These are phyloP conservation scores for Kuschelorhynchus macadamiae DNA, from an alignment of 2,888 invertebrate species.

Conservation along the genomic window DNA sequence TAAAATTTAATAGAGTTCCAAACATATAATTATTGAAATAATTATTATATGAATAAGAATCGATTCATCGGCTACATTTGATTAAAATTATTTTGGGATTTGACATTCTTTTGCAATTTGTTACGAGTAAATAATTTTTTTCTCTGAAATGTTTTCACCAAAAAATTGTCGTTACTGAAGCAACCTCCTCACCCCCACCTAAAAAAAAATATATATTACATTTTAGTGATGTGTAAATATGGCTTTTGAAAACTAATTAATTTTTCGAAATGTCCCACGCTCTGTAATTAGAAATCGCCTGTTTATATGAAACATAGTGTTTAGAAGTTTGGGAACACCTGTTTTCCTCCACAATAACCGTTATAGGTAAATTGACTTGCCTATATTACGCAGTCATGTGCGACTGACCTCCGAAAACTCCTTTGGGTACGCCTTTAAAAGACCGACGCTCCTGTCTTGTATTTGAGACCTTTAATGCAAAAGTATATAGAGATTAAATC, in stretches of 20 bases:
- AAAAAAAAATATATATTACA: conserved; percentile 24
- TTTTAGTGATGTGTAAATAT: conserved; percentile 61
- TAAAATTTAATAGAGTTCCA: too few relatives aligned
- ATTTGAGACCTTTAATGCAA: not conserved
- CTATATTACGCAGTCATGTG: conserved; percentile 62
- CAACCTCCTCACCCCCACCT: conserved; percentile 1
- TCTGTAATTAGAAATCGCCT: conserved; percentile 64
- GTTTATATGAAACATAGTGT: conserved; percentile 48
- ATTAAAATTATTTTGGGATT: too few relatives aligned
- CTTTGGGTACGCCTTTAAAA: conserved; percentile 41
- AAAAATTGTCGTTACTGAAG: conserved; percentile 13
- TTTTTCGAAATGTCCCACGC: conserved; percentile 45
- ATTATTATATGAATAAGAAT: too few relatives aligned
- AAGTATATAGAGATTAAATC: too few relatives aligned
- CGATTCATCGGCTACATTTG: too few relatives aligned
- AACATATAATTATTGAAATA: too few relatives aligned
- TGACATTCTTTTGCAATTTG: too few relatives aligned
- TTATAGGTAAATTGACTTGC: conserved; percentile 56
- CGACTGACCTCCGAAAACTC: conserved; percentile 60
- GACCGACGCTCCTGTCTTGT: conserved; percentile 1
- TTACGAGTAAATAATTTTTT: too few relatives aligned
- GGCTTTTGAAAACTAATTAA: too few relatives aligned
- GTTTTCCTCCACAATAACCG: conserved; percentile 34
- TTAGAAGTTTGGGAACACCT: conserved; percentile 23
- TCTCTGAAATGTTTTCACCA: too few relatives aligned